These are phyloP conservation scores for Cottoperca gobio DNA, from an alignment of 2,797 vertebrate genomes.

Conservation along the genomic window DNA sequence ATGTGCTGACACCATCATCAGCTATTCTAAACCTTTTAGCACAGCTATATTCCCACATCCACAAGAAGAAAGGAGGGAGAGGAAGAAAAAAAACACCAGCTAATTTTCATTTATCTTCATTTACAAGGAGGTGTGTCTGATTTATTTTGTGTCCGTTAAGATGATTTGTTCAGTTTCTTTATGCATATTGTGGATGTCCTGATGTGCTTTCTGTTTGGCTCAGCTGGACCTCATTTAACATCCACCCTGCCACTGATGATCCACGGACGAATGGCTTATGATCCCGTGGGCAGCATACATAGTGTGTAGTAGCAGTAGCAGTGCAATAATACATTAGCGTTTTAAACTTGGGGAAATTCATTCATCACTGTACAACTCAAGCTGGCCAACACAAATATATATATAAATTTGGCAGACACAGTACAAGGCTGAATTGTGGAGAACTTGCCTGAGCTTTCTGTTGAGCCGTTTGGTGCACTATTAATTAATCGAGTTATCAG, in stretches of 20 bases:
- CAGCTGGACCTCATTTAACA: slow-evolving; percentile 33
- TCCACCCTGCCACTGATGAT: slow-evolving; percentile 54
- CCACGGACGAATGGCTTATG: slow-evolving; percentile 52
- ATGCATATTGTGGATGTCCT: slow-evolving; percentile 5
- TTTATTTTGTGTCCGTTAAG: slow-evolving; percentile 3
- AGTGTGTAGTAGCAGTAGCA: slow-evolving; percentile 61
- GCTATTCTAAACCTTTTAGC: slow-evolving; percentile 74
- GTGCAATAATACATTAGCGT: slow-evolving; percentile 71
- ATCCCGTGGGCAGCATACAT: slow-evolving; percentile 65
- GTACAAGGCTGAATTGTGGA: slow-evolving; percentile 11
- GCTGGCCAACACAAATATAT: slow-evolving; percentile 29
- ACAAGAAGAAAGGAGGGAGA: slow-evolving; percentile 33
- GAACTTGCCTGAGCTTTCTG: slow-evolving; percentile 12
- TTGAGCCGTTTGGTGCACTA: not conserved
- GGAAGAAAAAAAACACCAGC: slow-evolving; percentile 1
- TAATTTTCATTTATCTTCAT: slow-evolving; percentile 45
- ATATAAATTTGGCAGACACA: slow-evolving; percentile 25
- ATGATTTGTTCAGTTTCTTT: slow-evolving; percentile 4
- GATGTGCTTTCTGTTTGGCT: slow-evolving; percentile 12
- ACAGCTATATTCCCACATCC: slow-evolving; percentile 59
- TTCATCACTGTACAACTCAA: slow-evolving; percentile 52
- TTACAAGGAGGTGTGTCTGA: slow-evolving; percentile 13
- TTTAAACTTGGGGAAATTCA: slow-evolving; percentile 62
- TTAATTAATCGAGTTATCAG: slow-evolving; percentile 21
- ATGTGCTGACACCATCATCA: slow-evolving; percentile 82